phyloP scores from a whole-genome alignment of 2,113 vertebrate species.

The Amphiprion percula region DNA sequence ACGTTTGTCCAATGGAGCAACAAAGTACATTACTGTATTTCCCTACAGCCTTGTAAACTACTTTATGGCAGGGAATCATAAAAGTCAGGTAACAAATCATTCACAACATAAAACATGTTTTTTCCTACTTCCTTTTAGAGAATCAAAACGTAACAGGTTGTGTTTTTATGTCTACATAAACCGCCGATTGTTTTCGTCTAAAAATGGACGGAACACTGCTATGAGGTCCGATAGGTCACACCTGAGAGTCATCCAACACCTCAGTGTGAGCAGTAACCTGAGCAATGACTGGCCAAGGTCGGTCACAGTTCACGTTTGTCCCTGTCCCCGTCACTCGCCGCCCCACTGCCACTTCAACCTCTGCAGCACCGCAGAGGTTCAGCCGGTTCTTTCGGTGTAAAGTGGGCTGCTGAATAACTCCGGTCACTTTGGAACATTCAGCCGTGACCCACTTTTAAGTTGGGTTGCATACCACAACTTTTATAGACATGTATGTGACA shows the following conservation, averaged over 20 bases:
- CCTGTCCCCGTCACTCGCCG: conserved; percentile 21
- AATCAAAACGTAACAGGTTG: too few relatives aligned
- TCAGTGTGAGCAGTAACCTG: conserved; percentile 37
- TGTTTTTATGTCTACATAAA: background rate
- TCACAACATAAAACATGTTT: background rate
- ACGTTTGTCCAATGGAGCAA: conserved; percentile 12
- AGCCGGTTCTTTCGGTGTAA: conserved; percentile 18
- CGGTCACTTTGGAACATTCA: background rate
- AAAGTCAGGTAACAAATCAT: conserved; percentile 4
- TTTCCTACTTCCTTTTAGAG: too few relatives aligned
- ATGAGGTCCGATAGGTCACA: conserved; percentile 14
- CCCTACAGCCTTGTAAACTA: conserved; percentile 5
- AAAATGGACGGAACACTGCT: background rate
- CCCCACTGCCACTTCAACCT: conserved; percentile 12
- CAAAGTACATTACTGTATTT: conserved; percentile 33
- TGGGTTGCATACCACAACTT: conserved; percentile 17
- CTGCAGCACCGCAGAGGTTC: conserved; percentile 1
- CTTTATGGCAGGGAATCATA: conserved; percentile 2
- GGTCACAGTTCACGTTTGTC: conserved; percentile 29
- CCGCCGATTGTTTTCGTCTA: background rate
- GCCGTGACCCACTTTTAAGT: conserved; percentile 38
- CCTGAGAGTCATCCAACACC: conserved; percentile 1
- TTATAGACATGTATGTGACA: conserved; percentile 31
- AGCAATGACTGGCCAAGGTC: conserved; percentile 20
- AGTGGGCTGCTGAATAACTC: conserved; percentile 43